Conservation (phyloP, 2,797 vertebrate species). For the Sphaeramia orbicularis region DNA sequence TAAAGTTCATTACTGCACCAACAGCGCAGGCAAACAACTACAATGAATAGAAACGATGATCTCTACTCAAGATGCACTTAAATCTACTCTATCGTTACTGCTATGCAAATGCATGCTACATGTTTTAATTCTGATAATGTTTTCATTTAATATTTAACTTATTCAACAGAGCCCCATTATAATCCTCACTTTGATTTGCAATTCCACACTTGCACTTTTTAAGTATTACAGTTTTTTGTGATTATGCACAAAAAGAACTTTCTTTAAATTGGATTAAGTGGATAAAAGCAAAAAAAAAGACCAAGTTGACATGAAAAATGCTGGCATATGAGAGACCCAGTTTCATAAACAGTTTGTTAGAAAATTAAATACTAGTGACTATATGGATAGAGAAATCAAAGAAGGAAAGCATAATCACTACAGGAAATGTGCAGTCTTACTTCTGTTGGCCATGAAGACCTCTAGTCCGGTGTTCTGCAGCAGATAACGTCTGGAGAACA, state of each 20-base stretch:
- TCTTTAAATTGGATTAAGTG: too few species aligned
- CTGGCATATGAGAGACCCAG: too few species aligned
- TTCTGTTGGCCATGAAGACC: conserved; percentile 99
- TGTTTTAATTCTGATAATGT: neutral
- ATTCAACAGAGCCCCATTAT: neutral
- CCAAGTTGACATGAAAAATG: too few species aligned
- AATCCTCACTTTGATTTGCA: neutral
- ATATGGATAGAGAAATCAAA: neutral
- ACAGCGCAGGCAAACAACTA: too few species aligned
- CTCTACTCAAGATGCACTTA: neutral
- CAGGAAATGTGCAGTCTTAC: conserved; percentile 80
- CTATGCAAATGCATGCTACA: neutral
- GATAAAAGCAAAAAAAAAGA: too few species aligned
- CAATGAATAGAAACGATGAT: too few species aligned
- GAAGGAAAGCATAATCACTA: neutral
- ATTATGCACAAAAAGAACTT: too few species aligned
- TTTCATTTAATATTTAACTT: neutral
- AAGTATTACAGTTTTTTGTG: too few species aligned
- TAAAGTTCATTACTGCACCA: too few species aligned
- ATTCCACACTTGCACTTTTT: too few species aligned
- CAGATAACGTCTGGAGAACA: conserved; percentile 96
- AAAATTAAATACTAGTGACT: too few species aligned
- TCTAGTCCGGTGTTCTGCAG: conserved; percentile 97
- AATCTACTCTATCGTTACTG: neutral
- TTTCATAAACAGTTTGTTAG: too few species aligned